These are phyloP conservation scores for Pipistrellus pipistrellus DNA, from an alignment of 2,797 vertebrate species.

Conservation along the genomic window DNA sequence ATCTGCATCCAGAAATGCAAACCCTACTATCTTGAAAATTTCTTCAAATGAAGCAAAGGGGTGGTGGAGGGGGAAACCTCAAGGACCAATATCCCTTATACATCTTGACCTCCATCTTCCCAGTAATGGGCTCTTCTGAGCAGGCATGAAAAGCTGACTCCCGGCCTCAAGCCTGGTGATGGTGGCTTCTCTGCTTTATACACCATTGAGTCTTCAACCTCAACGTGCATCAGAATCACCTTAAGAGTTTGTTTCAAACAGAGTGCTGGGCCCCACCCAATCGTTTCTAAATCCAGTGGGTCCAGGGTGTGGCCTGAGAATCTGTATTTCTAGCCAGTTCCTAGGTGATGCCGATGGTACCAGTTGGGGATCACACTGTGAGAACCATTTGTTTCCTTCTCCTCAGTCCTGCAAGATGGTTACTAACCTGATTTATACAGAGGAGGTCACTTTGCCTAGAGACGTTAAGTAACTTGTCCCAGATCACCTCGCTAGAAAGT, in stretches of 20 bases:
- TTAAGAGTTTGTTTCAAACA: background rate
- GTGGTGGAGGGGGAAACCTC: background rate
- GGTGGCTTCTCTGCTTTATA: background rate
- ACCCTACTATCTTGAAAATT: background rate
- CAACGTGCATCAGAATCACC: background rate
- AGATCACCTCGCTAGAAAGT: background rate
- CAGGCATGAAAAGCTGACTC: background rate
- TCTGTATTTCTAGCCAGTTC: background rate
- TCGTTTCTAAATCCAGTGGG: background rate
- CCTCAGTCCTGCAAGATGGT: background rate
- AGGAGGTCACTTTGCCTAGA: background rate
- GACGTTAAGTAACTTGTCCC: background rate
- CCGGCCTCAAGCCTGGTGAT: background rate
- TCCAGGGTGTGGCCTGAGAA: background rate
- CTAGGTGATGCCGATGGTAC: background rate
- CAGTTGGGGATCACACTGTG: background rate
- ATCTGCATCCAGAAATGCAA: background rate
- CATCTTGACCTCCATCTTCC: background rate
- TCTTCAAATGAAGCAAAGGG: background rate
- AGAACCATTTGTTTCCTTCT: background rate
- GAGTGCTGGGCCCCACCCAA: background rate
- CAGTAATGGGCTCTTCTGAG: background rate
- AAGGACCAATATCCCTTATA: background rate
- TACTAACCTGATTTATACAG: background rate
- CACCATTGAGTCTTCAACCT: background rate